Evolutionary conservation across 2,888 invertebrate genomes (phyloP).

Genomic region (Lycophotia porphyrea): DNA sequence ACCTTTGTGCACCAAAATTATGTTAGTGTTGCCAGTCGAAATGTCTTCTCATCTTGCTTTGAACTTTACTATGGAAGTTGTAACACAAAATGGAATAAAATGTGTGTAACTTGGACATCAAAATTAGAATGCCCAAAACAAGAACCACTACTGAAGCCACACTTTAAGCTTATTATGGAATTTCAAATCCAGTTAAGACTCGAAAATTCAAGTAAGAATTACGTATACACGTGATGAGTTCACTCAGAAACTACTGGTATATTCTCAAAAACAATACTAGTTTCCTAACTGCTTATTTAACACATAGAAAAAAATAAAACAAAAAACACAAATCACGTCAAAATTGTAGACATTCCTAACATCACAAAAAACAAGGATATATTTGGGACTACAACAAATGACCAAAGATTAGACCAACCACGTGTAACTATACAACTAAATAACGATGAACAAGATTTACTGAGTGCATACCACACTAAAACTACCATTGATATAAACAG

Average conservation of each 20-base stretch:
- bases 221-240: neutral
- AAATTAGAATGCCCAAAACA: conserved; percentile 6
- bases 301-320: neutral
- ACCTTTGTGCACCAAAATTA: conserved; percentile 3
- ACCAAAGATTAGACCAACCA: neutral
- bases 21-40: conserved; percentile 1
- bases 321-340: neutral
- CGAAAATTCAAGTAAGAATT: neutral
- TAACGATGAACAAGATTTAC: conserved; percentile 27
- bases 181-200: neutral
- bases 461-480: neutral
- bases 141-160: conserved; percentile 7
- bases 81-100: neutral
- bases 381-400: neutral
- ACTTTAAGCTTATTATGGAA: conserved; percentile 3
- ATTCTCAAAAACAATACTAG: neutral
- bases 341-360: neutral
- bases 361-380: neutral
- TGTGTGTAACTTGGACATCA: neutral
- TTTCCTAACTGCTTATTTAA: neutral
- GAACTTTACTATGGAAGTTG: conserved; percentile 1
- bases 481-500: conserved; percentile 31
- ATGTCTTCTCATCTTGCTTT: conserved; percentile 32
- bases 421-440: conserved; percentile 1
- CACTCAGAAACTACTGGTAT: neutral